Evolutionary conservation across 2,113 vertebrate species (phyloP).

Genomic region (Atrichornis clamosus): DNA sequence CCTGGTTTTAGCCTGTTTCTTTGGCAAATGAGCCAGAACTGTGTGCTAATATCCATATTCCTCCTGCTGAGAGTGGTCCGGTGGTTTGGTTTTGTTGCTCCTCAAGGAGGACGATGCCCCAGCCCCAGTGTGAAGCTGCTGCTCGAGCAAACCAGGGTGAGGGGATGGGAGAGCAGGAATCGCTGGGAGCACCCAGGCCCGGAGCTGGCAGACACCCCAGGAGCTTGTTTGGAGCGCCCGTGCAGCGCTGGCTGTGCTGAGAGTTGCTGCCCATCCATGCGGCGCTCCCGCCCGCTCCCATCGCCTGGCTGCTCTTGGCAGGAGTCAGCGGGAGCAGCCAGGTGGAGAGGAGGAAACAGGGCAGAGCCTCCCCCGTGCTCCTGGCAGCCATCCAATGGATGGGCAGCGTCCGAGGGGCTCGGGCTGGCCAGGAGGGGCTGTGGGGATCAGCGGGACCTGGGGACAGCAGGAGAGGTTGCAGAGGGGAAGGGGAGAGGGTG

Average conservation of each 20-base stretch:
- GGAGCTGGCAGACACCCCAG: neutral
- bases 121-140: fast-evolving
- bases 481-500: neutral
- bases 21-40: fast-evolving
- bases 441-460: neutral
- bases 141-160: fast-evolving
- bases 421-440: no score
- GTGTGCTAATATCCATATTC: fast-evolving
- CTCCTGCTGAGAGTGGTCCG: fast-evolving
- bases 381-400: fast-evolving
- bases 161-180: neutral
- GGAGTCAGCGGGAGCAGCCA: neutral
- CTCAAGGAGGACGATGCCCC: fast-evolving
- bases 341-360: conserved; percentile 20
- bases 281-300: neutral
- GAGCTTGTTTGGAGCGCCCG: neutral
- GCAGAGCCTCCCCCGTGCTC: neutral
- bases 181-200: fast-evolving
- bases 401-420: fast-evolving
- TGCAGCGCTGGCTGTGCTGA: fast-evolving
- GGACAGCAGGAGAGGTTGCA: neutral
- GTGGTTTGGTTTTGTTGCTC: neutral
- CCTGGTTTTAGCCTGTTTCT: neutral
- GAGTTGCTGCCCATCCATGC: neutral
- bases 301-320: conserved; percentile 17